Evolutionary conservation across 2,113 vertebrate species (phyloP), one percentile per base, ranked within the genome.

Genomic region (Dromaius novaehollandiae): DNA sequence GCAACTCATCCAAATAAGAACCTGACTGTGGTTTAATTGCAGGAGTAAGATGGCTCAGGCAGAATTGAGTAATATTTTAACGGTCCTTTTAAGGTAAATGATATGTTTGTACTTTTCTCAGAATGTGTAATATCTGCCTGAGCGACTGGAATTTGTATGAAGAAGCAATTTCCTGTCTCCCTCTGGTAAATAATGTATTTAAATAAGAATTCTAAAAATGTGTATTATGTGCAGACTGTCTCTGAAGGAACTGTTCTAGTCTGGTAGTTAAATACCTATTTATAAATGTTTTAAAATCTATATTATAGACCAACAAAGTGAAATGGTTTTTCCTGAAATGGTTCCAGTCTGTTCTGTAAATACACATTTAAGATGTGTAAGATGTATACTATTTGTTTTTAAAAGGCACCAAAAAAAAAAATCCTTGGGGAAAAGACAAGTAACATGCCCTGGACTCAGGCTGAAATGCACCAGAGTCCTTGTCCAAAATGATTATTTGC

Each of bases 121-220:
- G 50, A 64, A 44, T 24, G 28, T 69, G 9, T 44, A 56, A 20
- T 61, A 78, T 51, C 77, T 78, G n/a, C 42, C 73, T 42, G 8
- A 89, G 60, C 82, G 65, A 73, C 50, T 81, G 18, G 65, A 92
- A 74, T 89, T 92, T 51, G 40, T 82, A 82, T 20, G 63, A 68
- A 90, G 63, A 86, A 95, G n/a, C n/a, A 73, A 78, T 79, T 90
- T 96, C 50, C 73, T 90, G 25, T 40, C 88, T 93, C 10, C 14
- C 20, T 6, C 12, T 50, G n/a, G n/a, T 64, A 84, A 95, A 90
- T 75, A 90, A 71, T 46, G 10, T 19, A 58, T 89, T 93, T 78
- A 90, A 93, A 71, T 30, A 84, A 42, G 20, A 82, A 28, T 64
- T 55, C 44, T 76, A 51, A 44, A 91, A 86, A 82, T 13, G 26